Percentiles rank a stretch among this genome's conserved stretches.
These are phyloP conservation scores for Pipa parva DNA, from an alignment of 2,113 vertebrate species.

Conservation along the genomic window DNA sequence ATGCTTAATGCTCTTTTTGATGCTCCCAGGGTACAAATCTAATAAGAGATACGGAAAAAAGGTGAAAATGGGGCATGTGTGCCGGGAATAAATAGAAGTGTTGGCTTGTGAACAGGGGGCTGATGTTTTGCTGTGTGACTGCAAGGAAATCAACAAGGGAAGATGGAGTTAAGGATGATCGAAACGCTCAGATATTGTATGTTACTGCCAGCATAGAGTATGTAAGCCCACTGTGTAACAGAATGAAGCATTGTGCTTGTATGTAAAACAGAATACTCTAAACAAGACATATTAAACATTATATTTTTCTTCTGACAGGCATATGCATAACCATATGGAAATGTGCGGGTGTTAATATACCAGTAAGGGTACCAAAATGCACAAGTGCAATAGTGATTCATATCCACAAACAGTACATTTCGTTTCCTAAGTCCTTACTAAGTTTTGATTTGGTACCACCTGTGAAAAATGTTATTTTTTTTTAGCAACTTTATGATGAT, in stretches of 20 bases:
- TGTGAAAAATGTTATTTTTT: too few species aligned
- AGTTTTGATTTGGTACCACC: too few species aligned
- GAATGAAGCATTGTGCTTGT: background rate
- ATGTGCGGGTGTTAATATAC: too few species aligned
- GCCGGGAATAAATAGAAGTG: slow-evolving; percentile 19
- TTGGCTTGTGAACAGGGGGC: background rate
- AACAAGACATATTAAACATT: too few species aligned
- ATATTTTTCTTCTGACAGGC: too few species aligned
- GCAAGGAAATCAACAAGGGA: background rate
- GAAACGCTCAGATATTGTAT: background rate
- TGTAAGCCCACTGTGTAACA: background rate
- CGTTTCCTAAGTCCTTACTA: too few species aligned
- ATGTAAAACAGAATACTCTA: background rate
- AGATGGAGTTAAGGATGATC: background rate
- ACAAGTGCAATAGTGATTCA: too few species aligned
- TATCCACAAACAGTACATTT: too few species aligned
- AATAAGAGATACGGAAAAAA: slow-evolving; percentile 50
- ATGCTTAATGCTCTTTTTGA: slow-evolving; percentile 48
- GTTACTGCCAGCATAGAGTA: background rate
- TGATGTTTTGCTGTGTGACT: background rate
- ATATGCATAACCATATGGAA: too few species aligned
- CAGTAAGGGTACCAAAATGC: too few species aligned
- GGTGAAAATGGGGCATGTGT: slow-evolving; percentile 17
- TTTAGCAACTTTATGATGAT: too few species aligned
- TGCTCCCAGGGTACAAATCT: slow-evolving; percentile 59